Base-by-base conservation (phyloP, 2,113 vertebrate genomes). In the Sinocyclocheilus rhinocerous region DNA sequence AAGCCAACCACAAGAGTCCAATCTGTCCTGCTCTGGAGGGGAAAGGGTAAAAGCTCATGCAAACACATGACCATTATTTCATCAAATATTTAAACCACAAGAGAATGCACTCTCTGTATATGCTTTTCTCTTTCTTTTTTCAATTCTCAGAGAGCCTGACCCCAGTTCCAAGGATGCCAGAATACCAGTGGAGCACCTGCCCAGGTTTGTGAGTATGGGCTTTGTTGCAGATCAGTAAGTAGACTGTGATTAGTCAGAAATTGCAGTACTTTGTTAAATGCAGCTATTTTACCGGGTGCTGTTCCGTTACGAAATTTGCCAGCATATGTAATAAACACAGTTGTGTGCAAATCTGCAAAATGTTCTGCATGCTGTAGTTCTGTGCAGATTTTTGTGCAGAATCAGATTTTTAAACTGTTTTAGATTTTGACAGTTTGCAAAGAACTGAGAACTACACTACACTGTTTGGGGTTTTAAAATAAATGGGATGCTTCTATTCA, bases 1-100 rank as follows among this genome's bases (percentile, higher is more conserved):
- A 92, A 24, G 93, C 94, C 3, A 97, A 98, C 91, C 94, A 97
- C 92, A 96, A 92, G 86, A 99, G 96, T 90, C 98, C 98, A 0
- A 96, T 99, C 85, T 99, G 97, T 87, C 93, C 95, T 0, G 96
- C 97, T 0, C 85, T 99, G 89, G 93, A 95, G 6, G 97, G 97
- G 89, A 99, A 97, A 93, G 98, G 98, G 98, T 99, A 95, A 96
- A 90, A 84, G 45, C 76, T 36, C 50, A 61, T 20, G n/a, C 76
- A 26, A 33, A 65, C 36, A 76, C 20, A 69, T 20, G 11, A 20
- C 48, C 11, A 42, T 55, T 70, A 9, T 73, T 26, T 59, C 0
- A 39, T 81, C n/a, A 73, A 59, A 73, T 73, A 61, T 42, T 61
- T 61, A 76, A 12, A 79, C 45, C 22, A 24, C 15, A 67, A 73